Conservation (phyloP, 2,888 invertebrate genomes). For the Hoplodrina ambigua region DNA sequence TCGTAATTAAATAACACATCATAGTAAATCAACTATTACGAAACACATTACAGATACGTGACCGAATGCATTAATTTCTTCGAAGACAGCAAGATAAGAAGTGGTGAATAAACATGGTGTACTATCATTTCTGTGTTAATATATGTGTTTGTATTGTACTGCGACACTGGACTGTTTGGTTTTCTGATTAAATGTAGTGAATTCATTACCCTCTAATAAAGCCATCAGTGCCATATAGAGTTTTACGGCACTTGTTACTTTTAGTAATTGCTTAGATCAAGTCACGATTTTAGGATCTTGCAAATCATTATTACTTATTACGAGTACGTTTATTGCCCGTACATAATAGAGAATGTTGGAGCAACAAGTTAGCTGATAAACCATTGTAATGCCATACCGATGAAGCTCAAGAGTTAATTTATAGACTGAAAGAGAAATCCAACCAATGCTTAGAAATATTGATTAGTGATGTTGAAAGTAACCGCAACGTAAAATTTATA, state of each 20-base stretch:
- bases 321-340: slow-evolving; percentile 12
- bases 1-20: slow-evolving; percentile 31
- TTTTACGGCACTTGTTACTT: slow-evolving; percentile 36
- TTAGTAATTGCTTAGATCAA: slow-evolving; percentile 6
- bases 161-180: slow-evolving; percentile 68
- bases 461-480: slow-evolving; percentile 23
- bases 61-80: slow-evolving; percentile 69
- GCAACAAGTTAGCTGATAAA: slow-evolving; percentile 17
- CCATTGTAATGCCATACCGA: slow-evolving; percentile 9
- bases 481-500: neutral
- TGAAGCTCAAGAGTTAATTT: slow-evolving; percentile 12
- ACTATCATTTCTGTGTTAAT: slow-evolving; percentile 67
- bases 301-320: slow-evolving; percentile 5
- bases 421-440: slow-evolving; percentile 35
- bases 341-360: neutral
- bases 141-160: slow-evolving; percentile 65
- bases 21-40: slow-evolving; percentile 31
- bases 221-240: slow-evolving; percentile 40
- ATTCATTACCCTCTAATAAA: slow-evolving; percentile 52
- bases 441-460: slow-evolving; percentile 1
- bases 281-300: slow-evolving; percentile 6
- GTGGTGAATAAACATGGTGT: slow-evolving; percentile 68
- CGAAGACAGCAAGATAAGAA: slow-evolving; percentile 67
- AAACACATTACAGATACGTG: slow-evolving; percentile 51
- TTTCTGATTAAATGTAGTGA: slow-evolving; percentile 65